Evolutionary conservation across 2,113 vertebrate genomes (phyloP), one percentile per base, ranked within the genome.

Genomic region (Sclerurus mexicanus): DNA sequence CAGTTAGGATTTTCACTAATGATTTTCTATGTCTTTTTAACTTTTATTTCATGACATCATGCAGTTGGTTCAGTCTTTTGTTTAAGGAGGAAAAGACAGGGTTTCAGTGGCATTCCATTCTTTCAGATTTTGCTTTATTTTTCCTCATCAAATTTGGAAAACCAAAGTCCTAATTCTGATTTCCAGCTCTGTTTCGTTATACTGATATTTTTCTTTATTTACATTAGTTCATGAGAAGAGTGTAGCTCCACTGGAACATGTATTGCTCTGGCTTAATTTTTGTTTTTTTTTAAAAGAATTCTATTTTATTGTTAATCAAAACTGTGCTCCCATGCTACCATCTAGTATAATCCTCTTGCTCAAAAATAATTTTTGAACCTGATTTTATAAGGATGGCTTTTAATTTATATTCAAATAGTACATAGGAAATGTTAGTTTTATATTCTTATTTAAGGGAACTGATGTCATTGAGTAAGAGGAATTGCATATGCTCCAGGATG

Each of bases 401-500:
- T 60, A 16, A 79, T 86, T 85, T 82, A 7, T 52, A 31, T 75
- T 87, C 9, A 75, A 30, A 59, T 89, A 50, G 39, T 74, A 15
- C 3, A 9, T 8, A n/a, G 11, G 7, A 76, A 75, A 72, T 59
- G 33, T 10, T 35, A 37, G 6, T 56, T 87, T 4, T 63, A 31
- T 92, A 82, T 74, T 81, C 25, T 79, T 87, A 12, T 35, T 62
- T 82, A n/a, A 75, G 15, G 71, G 42, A 72, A 40, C 9, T 62
- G 17, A 53, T 71, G 35, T 18, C 42, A 33, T 10, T 64, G 23
- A 42, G 14, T 47, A 64, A 30, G 16, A 79, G 39, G n/a, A 82
- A 18, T 71, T 59, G 8, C 33, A 31, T 5, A 2, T 42, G 18
- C 49, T 81, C 8, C 0, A 0, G 6, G 6, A 15, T 47, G 21